Evolutionary conservation across 2,113 vertebrate genomes (phyloP).

Genomic region (Ciconia boyciana): DNA sequence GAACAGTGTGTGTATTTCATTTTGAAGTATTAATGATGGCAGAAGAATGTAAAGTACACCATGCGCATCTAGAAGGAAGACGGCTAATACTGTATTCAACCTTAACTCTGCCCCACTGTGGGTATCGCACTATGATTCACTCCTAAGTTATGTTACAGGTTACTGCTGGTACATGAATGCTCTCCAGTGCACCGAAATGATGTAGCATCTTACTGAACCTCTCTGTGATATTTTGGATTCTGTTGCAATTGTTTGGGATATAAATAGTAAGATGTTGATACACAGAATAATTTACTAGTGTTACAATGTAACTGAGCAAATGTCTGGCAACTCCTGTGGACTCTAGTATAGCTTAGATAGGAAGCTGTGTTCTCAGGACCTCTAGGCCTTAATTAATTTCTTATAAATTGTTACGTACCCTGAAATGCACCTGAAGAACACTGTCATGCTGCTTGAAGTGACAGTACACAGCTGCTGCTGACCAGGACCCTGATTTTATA

Average conservation of each 20-base stretch:
- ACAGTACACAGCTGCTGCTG: background rate
- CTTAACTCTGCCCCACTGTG: background rate
- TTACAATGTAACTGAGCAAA: background rate
- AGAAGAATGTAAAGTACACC: background rate
- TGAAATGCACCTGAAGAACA: background rate
- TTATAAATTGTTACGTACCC: fast-evolving
- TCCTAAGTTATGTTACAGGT: background rate
- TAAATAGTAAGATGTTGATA: background rate
- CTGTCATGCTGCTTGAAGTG: background rate
- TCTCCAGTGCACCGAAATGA: background rate
- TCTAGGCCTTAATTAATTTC: background rate
- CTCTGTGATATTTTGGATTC: background rate
- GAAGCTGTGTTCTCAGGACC: background rate
- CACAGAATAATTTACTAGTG: background rate
- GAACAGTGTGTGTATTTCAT: background rate
- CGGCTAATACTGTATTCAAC: background rate
- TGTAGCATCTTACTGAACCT: background rate
- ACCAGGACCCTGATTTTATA: background rate
- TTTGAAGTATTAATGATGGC: background rate
- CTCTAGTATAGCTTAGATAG: background rate
- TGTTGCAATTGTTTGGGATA: background rate
- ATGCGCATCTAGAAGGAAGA: fast-evolving
- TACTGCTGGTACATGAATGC: background rate
- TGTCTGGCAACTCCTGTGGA: background rate
- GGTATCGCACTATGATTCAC: background rate